These are phyloP conservation scores for Loris lydekkerianus DNA, from an alignment of 2,797 vertebrate species.

Conservation along the genomic window DNA sequence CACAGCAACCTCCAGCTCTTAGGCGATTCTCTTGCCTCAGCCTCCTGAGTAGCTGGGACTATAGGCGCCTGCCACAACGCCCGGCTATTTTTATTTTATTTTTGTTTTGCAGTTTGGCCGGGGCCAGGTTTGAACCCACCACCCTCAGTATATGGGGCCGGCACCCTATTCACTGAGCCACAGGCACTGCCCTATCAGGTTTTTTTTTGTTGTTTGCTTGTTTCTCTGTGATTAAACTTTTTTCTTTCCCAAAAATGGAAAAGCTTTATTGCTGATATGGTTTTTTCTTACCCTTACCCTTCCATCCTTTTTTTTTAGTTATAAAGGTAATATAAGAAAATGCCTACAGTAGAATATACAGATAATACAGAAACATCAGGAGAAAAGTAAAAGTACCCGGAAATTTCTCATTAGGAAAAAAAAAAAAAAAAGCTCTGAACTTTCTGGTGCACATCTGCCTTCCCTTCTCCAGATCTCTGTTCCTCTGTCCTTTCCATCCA, in stretches of 20 bases:
- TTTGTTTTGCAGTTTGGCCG: too few relatives aligned
- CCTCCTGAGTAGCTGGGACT: too few relatives aligned
- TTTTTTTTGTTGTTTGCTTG: background rate
- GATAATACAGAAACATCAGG: constrained; percentile 12
- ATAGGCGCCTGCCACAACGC: too few relatives aligned
- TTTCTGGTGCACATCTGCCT: background rate
- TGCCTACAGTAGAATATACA: background rate
- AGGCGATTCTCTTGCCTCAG: too few relatives aligned
- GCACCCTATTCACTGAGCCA: too few relatives aligned
- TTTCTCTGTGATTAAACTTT: constrained; percentile 39
- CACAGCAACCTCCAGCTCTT: too few relatives aligned
- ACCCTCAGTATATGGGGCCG: too few relatives aligned
- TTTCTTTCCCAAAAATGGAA: background rate
- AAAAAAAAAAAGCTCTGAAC: background rate
- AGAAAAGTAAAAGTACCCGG: constrained; percentile 11
- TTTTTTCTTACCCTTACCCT: background rate
- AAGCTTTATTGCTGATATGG: background rate
- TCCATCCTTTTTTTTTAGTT: background rate
- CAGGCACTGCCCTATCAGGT: too few relatives aligned
- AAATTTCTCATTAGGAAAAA: constrained; percentile 26
- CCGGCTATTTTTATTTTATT: too few relatives aligned
- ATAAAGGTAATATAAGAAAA: constrained; percentile 25
- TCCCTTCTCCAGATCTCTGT: background rate
- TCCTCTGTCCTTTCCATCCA: background rate
- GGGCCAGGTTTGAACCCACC: too few relatives aligned